A percentile compares a stretch with the other conserved stretches of the same genome.
phyloP scores from a whole-genome alignment of 1,140 invertebrate genomes.

The Camponotus floridanus region DNA sequence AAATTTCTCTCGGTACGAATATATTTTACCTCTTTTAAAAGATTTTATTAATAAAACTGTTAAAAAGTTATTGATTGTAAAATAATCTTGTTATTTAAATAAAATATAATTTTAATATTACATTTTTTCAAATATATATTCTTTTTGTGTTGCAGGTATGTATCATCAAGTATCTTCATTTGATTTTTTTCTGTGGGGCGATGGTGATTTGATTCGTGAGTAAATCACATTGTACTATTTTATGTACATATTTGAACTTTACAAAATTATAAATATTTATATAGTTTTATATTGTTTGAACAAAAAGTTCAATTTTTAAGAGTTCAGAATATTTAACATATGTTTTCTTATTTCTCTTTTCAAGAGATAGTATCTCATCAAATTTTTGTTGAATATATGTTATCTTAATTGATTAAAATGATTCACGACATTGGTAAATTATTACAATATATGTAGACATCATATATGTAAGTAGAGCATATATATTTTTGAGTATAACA shows the following conservation, averaged over 20 bases:
- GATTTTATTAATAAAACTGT: not conserved
- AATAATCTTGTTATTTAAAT: not conserved
- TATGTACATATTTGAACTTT: not conserved
- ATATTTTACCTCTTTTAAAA: not conserved
- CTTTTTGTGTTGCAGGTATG: slow-evolving; percentile 46
- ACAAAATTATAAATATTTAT: not conserved
- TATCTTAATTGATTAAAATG: not conserved
- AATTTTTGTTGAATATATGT: not conserved
- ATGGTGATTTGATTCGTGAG: not conserved
- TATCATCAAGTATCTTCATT: not conserved
- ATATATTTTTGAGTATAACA: not conserved
- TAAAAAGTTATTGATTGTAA: not conserved
- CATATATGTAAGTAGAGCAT: not conserved
- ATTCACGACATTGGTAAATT: not conserved
- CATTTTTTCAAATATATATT: slow-evolving; percentile 12
- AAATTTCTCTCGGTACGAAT: too few species aligned
- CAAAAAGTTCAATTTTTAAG: not conserved
- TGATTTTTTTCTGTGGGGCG: not conserved
- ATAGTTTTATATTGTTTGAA: not conserved
- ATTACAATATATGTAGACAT: not conserved
- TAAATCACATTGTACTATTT: not conserved
- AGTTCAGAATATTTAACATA: not conserved
- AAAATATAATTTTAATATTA: not conserved
- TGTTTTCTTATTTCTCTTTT: not conserved
- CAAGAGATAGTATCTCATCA: not conserved